Base-by-base conservation (phyloP, 2,888 invertebrate genomes). In the Pyrrhia umbra region DNA sequence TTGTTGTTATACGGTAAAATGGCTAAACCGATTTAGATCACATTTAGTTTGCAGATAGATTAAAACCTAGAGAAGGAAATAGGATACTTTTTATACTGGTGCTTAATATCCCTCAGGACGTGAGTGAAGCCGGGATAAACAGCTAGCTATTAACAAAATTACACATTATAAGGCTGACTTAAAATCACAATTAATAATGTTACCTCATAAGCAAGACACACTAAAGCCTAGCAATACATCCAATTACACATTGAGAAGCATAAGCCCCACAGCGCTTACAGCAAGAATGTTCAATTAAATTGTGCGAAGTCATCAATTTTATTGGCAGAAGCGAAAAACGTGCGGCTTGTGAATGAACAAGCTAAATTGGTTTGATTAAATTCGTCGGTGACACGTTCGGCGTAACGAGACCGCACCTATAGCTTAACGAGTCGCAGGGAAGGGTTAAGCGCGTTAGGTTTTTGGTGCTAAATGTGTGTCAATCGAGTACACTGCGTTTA, bases 361-460 rank as follows among this genome's bases (percentile, higher is more conserved):
- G 60, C 65, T 65, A 71, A 82, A 82, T 82, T 82, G 75, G 75
- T 79, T 75, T 82, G 70, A 78, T 78, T 82, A 80, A 75, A 78
- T 70, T 67, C 60, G 54, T 43, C 55, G 37, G 54, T 51, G 77
- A 68, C 79, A 75, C 68, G 68, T 68, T 73, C 71, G 65, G 42
- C 74, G 69, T 77, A 69, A 78, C 74, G 65, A 77, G 72, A 79
- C 78, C 82, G 75, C 79, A 77, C 72, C 70, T 72, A 59, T 16
- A 20, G 58, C 61, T 57, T 74, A 69, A 69, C 68, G 58, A 72
- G 42, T 66, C 43, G 27, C 65, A 54, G 30, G 50, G 56, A 68
- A 62, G 76, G 63, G 68, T 68, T 68, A 54, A 74, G 23, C 39
- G 46, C 46, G 66, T 67, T 62, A 73, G 57, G 74, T 60, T 73